Conservation (phyloP, 2,113 vertebrate genomes). For the Scophthalmus maximus region DNA sequence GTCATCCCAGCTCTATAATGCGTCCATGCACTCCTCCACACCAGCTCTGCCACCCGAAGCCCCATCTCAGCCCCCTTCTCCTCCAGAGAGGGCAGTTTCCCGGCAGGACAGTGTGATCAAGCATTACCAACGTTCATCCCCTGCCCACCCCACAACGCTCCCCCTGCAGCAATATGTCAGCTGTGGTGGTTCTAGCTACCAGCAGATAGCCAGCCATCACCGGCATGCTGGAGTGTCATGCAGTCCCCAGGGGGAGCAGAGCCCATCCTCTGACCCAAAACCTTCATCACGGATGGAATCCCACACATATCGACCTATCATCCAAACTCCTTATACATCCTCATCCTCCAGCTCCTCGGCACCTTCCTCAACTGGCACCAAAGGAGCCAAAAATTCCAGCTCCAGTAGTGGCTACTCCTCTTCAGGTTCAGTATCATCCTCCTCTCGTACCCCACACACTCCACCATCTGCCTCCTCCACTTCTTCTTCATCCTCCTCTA, state of each 20-base stretch:
- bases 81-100: conserved; percentile 85
- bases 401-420: conserved; percentile 81
- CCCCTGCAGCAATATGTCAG: conserved; percentile 89
- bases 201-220: conserved; percentile 84
- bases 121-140: conserved; percentile 89
- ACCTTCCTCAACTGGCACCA: conserved; percentile 64
- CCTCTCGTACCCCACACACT: conserved; percentile 75
- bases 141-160: conserved; percentile 83
- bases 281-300: conserved; percentile 72
- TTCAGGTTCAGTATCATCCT: conserved; percentile 71
- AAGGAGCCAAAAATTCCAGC: conserved; percentile 71
- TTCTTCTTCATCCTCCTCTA: conserved; percentile 74
- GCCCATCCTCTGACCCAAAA: conserved; percentile 79
- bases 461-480: conserved; percentile 77
- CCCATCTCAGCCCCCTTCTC: conserved; percentile 70
- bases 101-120: conserved; percentile 93
- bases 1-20: conserved; percentile 87
- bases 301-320: conserved; percentile 88
- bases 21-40: conserved; percentile 86
- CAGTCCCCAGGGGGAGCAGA: conserved; percentile 88
- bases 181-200: conserved; percentile 87
- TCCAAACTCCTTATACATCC: conserved; percentile 84
- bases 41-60: conserved; percentile 62
- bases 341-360: conserved; percentile 62
- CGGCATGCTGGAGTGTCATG: conserved; percentile 82